Evolutionary conservation across 37 sponge, comb jelly and placozoan species (phyloP), one percentile per base, ranked within the genome.

Genomic region (Hormiphora californensis): DNA sequence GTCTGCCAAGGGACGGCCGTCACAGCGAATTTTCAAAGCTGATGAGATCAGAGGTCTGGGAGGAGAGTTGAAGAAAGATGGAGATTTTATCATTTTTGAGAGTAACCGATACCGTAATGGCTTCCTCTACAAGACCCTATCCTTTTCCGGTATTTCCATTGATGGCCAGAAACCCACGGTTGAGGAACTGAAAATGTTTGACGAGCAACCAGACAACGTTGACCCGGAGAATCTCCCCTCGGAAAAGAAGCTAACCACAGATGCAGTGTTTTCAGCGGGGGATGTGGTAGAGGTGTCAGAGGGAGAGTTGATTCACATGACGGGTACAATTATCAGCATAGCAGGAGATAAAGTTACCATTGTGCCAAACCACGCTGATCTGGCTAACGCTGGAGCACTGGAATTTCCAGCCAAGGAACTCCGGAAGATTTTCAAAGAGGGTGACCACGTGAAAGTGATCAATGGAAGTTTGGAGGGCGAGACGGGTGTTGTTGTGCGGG

Each of bases 381-480:
- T 97, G 21, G 90, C 89, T 43, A 73, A 73, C 25, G 81, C 81
- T 12, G 81, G 81, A n/a, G 90, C 91, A 0, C 63, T 97, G 33
- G 94, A 92, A 81, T 97, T 97, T 54, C 91, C 89, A 54, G 36
- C 78, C 19, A 41, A 63, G 0, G 92, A 97, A 73, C 69, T 97
- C 34, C 34, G 89, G 40, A 97, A 97, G 89, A 87, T 85, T 41
- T 97, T 97, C 89, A 88, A 87, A 32, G 90, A 93, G 23, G 98
- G 98, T 0, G 98, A 97, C 69, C 98, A 97, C 49, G 94, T 97
- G 54, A 94, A 92, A 69, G 98, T 97, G 69, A 65, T 97, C 3
- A 89, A 90, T 0, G 98, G 98, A 0, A 67, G 94, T 0, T 90
- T 92, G 57, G 94, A 94, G 54, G 94, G 94, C 27, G 98, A 97